A percentile compares a stretch with the other conserved stretches of the same genome.
Evolutionary conservation across 2,113 vertebrate genomes (phyloP).

Genomic region (Lanius collurio): DNA sequence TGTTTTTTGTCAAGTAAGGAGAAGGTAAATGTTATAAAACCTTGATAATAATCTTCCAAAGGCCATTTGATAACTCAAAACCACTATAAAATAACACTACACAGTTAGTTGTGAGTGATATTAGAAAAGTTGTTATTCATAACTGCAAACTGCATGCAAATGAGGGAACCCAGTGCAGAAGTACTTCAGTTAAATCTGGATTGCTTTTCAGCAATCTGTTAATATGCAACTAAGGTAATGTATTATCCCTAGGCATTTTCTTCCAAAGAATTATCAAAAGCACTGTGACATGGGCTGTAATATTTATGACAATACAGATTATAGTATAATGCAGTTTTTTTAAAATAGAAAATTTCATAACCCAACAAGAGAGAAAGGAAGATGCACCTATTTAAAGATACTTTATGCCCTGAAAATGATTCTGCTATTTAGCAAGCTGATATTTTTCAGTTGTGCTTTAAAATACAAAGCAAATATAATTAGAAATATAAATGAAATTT

Average conservation of each 20-base stretch:
- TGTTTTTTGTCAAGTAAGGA: not conserved
- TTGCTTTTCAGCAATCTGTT: not conserved
- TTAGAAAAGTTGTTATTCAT: not conserved
- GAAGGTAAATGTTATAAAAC: not conserved
- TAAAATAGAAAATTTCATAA: not conserved
- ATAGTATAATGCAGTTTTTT: not conserved
- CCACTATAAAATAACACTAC: not conserved
- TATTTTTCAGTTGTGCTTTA: not conserved
- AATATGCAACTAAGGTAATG: not conserved
- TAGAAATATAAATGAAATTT: not conserved
- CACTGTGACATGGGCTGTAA: not conserved
- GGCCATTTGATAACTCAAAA: not conserved
- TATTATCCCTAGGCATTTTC: not conserved
- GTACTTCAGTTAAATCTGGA: not conserved
- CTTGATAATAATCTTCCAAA: not conserved
- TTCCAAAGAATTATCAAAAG: not conserved
- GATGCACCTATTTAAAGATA: not conserved
- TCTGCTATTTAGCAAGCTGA: not conserved
- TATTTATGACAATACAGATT: not conserved
- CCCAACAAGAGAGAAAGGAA: not conserved
- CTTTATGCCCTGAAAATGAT: not conserved
- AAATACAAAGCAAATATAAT: not conserved
- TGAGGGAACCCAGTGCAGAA: accelerated
- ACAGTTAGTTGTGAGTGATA: not conserved
- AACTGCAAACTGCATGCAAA: not conserved